Evolutionary conservation across 2,113 vertebrate genomes (phyloP), one percentile per base, ranked within the genome.

Genomic region (Syrmaticus mikado): DNA sequence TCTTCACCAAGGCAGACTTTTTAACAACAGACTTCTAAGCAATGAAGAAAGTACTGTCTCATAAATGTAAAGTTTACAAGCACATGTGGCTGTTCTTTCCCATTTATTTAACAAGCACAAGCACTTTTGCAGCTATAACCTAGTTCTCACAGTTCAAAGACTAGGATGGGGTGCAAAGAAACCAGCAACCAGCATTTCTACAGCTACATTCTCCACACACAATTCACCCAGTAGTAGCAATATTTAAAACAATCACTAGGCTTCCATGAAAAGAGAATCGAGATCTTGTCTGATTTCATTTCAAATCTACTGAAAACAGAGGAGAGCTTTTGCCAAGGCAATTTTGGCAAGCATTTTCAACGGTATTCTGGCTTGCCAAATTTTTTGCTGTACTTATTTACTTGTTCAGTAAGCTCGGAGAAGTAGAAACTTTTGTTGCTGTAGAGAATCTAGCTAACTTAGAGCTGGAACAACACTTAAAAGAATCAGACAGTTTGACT

Each of bases 281-380:
- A 94, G 48, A 94, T 92, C 76, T 94, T 75, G 76, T 86, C 65
- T 91, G 57, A 83, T 88, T 95, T 91, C n/a, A 81, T 68, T 92
- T 87, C 82, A 93, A 45, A 81, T 70, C 52, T 48, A 88, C 85
- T 83, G 62, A 94, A 96, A 91, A 91, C 87, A 91, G 61, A 78
- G 46, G 85, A 72, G 25, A 92, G 16, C 10, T 85, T 91, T 83
- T 85, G 72, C 82, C 87, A 94, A 90, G 76, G 82, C 58, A 75
- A 14, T 91, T 95, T 34, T 90, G 82, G 90, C 87, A 95, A 85
- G 70, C 60, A 50, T 78, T 92, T 88, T 61, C 82, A 93, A 53
- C 84, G 71, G 62, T 41, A 85, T 71, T 50, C 57, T 53, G 19
- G 43, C 76, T 81, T 91, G 79, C 80, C 82, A 94, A 91, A 91